A percentile compares a stretch with the other conserved stretches of the same genome.
These are phyloP conservation scores for Mesitornis unicolor DNA, from an alignment of 2,113 vertebrate species.

Conservation along the genomic window DNA sequence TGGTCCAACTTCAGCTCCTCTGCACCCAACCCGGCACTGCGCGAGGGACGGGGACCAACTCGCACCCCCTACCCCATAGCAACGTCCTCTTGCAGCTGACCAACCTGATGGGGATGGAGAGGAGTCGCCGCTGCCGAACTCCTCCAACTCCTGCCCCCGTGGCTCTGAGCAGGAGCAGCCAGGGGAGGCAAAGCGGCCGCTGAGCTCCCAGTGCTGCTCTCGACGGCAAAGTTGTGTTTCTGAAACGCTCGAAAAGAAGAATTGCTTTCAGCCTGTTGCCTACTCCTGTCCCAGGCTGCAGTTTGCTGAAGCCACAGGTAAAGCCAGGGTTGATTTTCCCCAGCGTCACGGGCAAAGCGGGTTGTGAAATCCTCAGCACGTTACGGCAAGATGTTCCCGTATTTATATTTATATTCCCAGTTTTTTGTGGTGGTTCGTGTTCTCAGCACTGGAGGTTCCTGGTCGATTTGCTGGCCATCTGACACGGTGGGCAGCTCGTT, in stretches of 20 bases:
- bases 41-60: neutral
- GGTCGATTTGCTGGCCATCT: neutral
- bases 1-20: fast-evolving
- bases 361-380: neutral
- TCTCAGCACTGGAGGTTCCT: neutral
- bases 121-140: fast-evolving
- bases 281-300: neutral
- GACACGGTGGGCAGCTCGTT: neutral
- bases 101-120: neutral
- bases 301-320: fast-evolving
- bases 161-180: fast-evolving
- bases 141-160: neutral
- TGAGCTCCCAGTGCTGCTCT: neutral
- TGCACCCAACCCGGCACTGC: fast-evolving
- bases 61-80: fast-evolving
- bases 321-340: neutral
- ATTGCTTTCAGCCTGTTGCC: neutral
- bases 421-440: fast-evolving
- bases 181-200: neutral
- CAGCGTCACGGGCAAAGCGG: fast-evolving
- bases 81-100: neutral
- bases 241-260: too few relatives aligned
- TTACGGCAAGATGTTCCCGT: neutral
- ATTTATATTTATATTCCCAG: neutral
- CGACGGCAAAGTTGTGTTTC: fast-evolving